Evolutionary conservation across 2,797 vertebrate genomes (phyloP), one percentile per base, ranked within the genome.

Genomic region (Allobates femoralis): DNA sequence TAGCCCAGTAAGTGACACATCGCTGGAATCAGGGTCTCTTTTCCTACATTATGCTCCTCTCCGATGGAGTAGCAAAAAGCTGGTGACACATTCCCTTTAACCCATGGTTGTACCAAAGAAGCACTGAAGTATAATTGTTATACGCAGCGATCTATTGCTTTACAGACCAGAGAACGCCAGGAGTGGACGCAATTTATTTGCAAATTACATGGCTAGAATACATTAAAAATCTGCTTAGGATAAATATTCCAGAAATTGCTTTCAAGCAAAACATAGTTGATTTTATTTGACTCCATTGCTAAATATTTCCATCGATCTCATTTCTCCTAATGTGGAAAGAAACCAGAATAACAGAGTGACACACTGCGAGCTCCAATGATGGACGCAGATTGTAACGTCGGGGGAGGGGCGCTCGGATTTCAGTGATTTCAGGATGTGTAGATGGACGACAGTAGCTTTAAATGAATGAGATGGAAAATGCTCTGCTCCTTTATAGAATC

Each of bases 151-250:
- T 14, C 21, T 73, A 46, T 46, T 10, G 16, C 32, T 74, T 16
- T 12, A 74, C 14, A 26, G 50, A 26, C 71, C 41, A 74, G 23
- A 50, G 67, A 71, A 71, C 21, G 26, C 69, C 37, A 50, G 67
- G 0, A n/a, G 21, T 50, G 46, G 71, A 37, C 41, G 23, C 41
- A n/a, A 74, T 46, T 46, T 46, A 74, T 50, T 37, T 74, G 71
- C 41, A 74, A 74, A 74, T 73, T n/a, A 73, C 23, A 46, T 26
- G 41, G 41, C 37, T 15, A 5, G 71, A 74, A 74, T 74, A 74
- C 26, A 50, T 16, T 50, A 15, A 74, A 50, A 41, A 74, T 15
- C 12, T 2, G 41, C 37, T 46, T 23, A 74, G 14, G 14, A 41
- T 23, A 74, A 34, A 41, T 2, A 46, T 74, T 74, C 41, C 14